phyloP scores from a whole-genome alignment of 2,113 vertebrate species.

The Zosterops japonicus region DNA sequence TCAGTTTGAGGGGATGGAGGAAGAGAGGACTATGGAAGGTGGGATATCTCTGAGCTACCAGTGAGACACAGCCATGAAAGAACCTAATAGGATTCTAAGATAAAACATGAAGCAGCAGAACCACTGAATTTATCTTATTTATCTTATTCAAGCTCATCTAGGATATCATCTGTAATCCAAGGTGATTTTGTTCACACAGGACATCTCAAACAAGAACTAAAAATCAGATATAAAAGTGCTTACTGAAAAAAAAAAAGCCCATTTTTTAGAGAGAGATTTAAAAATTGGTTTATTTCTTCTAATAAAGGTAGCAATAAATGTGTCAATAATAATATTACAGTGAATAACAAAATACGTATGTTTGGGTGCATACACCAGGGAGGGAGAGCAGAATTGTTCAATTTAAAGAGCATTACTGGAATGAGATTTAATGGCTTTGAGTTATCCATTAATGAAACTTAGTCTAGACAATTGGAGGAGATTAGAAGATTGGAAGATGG shows the following conservation, averaged over 20 bases:
- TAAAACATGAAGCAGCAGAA: background rate
- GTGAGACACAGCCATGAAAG: background rate
- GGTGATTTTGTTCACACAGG: background rate
- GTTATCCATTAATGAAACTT: conserved; percentile 17
- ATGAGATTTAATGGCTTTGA: conserved; percentile 33
- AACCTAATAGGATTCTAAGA: background rate
- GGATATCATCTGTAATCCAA: background rate
- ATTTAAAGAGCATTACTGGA: conserved; percentile 27
- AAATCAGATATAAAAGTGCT: background rate
- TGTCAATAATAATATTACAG: background rate
- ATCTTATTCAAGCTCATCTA: background rate
- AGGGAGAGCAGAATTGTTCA: background rate
- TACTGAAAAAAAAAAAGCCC: background rate
- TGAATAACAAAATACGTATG: background rate
- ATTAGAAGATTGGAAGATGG: conserved; percentile 10
- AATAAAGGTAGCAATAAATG: background rate
- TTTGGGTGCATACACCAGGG: background rate
- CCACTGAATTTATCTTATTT: background rate
- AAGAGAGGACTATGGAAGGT: background rate
- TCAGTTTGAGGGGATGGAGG: background rate
- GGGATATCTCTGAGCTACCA: background rate
- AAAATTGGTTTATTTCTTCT: background rate
- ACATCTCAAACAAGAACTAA: background rate
- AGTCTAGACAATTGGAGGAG: conserved; percentile 45
- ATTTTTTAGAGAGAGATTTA: background rate